Evolutionary conservation across 2,113 vertebrate genomes (phyloP).

Genomic region (Aspidoscelis tigris): DNA sequence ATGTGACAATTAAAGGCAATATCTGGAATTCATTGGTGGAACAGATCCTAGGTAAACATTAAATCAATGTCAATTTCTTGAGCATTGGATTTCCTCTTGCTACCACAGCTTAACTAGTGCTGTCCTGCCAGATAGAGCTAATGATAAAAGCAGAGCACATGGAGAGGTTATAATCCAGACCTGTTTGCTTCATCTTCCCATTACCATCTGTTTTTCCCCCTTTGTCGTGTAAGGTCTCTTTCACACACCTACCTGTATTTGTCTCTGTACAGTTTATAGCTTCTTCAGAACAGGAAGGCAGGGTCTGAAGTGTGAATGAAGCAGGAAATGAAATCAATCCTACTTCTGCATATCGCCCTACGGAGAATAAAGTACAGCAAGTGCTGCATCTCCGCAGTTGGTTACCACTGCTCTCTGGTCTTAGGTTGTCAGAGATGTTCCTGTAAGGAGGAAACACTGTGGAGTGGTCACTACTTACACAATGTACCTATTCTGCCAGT

Average conservation of each 20-base stretch:
- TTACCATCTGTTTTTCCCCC: not conserved
- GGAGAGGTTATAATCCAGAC: slow-evolving; percentile 55
- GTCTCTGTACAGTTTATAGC: not conserved
- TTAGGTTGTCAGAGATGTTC: no score
- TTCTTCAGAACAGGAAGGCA: not conserved
- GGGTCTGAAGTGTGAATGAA: not conserved
- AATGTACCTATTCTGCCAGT: no score
- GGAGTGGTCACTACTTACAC: no score
- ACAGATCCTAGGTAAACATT: slow-evolving; percentile 77
- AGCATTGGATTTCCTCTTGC: slow-evolving; percentile 75
- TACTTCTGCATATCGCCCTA: no score
- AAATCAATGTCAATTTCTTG: slow-evolving; percentile 76
- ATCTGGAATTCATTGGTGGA: slow-evolving; percentile 85
- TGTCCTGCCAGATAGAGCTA: slow-evolving; percentile 65
- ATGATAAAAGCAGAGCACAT: slow-evolving; percentile 69
- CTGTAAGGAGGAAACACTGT: no score
- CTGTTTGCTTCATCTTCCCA: slow-evolving; percentile 51
- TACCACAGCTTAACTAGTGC: slow-evolving; percentile 70
- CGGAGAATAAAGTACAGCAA: no score
- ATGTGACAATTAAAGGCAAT: slow-evolving; percentile 76
- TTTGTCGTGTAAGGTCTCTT: not conserved
- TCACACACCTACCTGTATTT: not conserved
- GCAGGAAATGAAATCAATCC: no score
- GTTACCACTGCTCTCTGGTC: no score
- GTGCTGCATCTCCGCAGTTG: no score